These are phyloP conservation scores for Beroe forskalii DNA, from an alignment of 37 sponge, comb jelly and placozoan genomes.

Conservation along the genomic window DNA sequence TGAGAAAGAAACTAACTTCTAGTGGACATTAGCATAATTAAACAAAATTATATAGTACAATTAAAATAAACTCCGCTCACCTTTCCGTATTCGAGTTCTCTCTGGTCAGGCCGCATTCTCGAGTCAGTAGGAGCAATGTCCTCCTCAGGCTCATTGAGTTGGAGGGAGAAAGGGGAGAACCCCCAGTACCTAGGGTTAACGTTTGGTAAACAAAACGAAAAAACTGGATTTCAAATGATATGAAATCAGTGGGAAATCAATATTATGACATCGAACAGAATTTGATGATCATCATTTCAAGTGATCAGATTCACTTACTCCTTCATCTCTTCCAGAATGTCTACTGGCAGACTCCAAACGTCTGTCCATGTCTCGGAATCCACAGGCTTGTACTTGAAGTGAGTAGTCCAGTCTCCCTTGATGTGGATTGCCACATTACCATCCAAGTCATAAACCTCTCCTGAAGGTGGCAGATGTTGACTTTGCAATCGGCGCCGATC, in stretches of 20 bases:
- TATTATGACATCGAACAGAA: too few relatives aligned
- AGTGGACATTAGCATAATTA: too few relatives aligned
- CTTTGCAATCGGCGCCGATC: too few relatives aligned
- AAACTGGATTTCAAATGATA: too few relatives aligned
- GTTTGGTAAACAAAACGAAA: too few relatives aligned
- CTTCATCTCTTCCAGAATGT: slow-evolving; percentile 49
- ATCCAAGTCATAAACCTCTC: slow-evolving; percentile 69
- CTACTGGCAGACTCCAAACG: slow-evolving; percentile 5
- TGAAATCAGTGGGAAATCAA: too few relatives aligned
- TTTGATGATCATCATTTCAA: too few relatives aligned
- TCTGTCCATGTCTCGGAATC: slow-evolving; percentile 43
- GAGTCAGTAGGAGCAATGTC: slow-evolving; percentile 82
- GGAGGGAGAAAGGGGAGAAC: slow-evolving; percentile 84
- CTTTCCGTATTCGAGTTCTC: slow-evolving; percentile 78
- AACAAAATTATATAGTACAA: too few relatives aligned
- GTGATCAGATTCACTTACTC: slow-evolving; percentile 22
- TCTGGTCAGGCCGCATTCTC: slow-evolving; percentile 80
- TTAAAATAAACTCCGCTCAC: too few relatives aligned
- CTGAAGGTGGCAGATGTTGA: too few relatives aligned
- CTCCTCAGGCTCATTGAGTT: slow-evolving; percentile 78
- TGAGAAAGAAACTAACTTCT: too few relatives aligned
- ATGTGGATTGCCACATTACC: slow-evolving; percentile 70
- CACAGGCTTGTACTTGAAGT: slow-evolving; percentile 25
- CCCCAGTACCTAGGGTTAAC: slow-evolving; percentile 91
- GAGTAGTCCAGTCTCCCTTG: slow-evolving; percentile 76